phyloP scores from a whole-genome alignment of 1,140 invertebrate genomes.

The Oryzaephilus surinamensis region DNA sequence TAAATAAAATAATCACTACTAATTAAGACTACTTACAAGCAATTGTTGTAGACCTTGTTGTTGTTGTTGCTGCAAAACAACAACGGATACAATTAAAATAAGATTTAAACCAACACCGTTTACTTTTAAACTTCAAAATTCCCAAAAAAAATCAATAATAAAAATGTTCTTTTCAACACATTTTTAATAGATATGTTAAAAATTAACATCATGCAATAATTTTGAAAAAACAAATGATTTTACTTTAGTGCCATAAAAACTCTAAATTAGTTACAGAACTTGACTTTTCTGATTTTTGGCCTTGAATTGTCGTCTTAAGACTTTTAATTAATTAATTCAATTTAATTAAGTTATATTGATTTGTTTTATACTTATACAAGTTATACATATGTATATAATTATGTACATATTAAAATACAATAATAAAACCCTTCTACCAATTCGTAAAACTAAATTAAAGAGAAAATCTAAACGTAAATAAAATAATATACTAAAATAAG shows the following conservation, averaged over 20 bases:
- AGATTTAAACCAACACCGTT: slow-evolving; percentile 22
- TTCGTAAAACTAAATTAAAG: too few species aligned
- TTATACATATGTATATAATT: too few species aligned
- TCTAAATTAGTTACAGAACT: too few species aligned
- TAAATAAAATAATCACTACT: slow-evolving; percentile 5
- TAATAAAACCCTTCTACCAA: too few species aligned
- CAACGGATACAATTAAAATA: slow-evolving; percentile 32
- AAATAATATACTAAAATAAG: neutral
- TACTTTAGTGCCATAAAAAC: neutral
- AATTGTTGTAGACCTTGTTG: slow-evolving; percentile 64
- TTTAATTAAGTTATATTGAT: too few species aligned
- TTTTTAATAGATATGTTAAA: neutral
- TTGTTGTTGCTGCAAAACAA: slow-evolving; percentile 58
- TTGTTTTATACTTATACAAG: too few species aligned
- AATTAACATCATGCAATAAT: neutral
- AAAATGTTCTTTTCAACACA: too few species aligned
- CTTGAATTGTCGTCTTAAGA: too few species aligned
- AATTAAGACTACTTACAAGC: slow-evolving; percentile 40
- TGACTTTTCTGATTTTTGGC: too few species aligned
- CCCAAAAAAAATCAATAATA: slow-evolving; percentile 4
- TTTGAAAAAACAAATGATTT: neutral
- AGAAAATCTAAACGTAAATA: neutral
- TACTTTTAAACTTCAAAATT: slow-evolving; percentile 8
- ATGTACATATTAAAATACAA: too few species aligned
- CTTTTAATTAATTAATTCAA: too few species aligned